Evolutionary conservation across 2,113 vertebrate genomes (phyloP), one percentile per base, ranked within the genome.

Genomic region (Pelmatolapia mariae): DNA sequence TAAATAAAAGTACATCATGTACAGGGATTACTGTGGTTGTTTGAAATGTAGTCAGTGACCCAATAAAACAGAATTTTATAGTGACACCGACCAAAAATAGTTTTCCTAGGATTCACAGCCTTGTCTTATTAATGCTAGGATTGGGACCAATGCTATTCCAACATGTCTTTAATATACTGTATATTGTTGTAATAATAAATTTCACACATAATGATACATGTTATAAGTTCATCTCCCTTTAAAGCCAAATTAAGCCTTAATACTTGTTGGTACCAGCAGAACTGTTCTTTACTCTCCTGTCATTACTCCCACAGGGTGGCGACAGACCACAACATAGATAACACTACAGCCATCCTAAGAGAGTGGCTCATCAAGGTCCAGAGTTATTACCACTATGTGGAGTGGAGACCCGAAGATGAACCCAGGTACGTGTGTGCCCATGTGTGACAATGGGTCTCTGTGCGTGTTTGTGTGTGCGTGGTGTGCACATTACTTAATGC

Each of bases 241-340:
- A 8, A n/a, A 61, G 8, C 4, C 40, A 53, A 22, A 83, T 18
- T 68, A 63, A 2, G 8, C 6, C 15, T 29, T 13, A 19, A 31
- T 81, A 47, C 22, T 31, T 76, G 71, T 50, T 47, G 43, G 71
- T 47, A 19, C 43, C 71, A 29, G 15, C 11, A n/a, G 19, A 13
- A 12, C 63, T 63, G 4, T 7, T 13, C 29, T 10, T n/a, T 1
- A 45, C 7, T 6, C 18, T 50, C 13, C 19, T 76, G 22, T 57
- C 12, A 57, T 13, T 90, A 22, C 16, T 52, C 36, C 86, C 82
- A 93, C 96, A 98, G 98, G 98, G 97, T 98, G 93, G 97, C 97
- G 45, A 98, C 97, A 2, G 98, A 98, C 93, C 98, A 98, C 95
- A 98, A 98, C 13, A 36, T 86, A 4, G 98, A 98, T 90, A 97